These are phyloP conservation scores for Tetragonula carbonaria DNA, from an alignment of 2,888 invertebrate species.

Conservation along the genomic window DNA sequence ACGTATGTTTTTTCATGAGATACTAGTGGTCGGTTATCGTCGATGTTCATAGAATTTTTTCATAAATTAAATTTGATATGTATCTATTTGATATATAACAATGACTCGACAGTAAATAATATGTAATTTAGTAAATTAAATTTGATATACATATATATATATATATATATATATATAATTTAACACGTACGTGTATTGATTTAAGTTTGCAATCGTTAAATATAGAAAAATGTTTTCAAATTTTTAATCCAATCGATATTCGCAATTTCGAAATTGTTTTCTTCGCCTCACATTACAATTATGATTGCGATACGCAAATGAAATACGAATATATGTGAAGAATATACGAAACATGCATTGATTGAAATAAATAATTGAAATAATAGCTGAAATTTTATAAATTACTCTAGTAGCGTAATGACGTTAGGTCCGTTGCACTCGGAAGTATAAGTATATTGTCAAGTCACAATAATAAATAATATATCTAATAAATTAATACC, in stretches of 20 bases:
- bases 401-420: not conserved
- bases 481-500: not conserved
- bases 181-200: not conserved
- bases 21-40: not conserved
- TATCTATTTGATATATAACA: too few relatives aligned
- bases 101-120: too few relatives aligned
- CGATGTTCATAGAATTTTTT: not conserved
- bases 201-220: not conserved
- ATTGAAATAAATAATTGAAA: not conserved
- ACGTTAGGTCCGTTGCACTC: not conserved
- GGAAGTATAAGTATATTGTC: not conserved
- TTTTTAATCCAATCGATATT: too few relatives aligned
- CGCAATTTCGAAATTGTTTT: too few relatives aligned
- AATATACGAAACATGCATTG: not conserved
- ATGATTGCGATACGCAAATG: not conserved
- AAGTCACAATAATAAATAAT: not conserved
- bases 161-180: too few relatives aligned
- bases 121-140: too few relatives aligned
- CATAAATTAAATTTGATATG: not conserved
- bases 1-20: not conserved
- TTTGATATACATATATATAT: too few relatives aligned
- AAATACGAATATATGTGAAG: not conserved
- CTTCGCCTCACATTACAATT: not conserved
- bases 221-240: not conserved
- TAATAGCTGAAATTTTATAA: not conserved